Base-by-base conservation (phyloP, 2,888 invertebrate genomes). In the Ophion costatus region DNA sequence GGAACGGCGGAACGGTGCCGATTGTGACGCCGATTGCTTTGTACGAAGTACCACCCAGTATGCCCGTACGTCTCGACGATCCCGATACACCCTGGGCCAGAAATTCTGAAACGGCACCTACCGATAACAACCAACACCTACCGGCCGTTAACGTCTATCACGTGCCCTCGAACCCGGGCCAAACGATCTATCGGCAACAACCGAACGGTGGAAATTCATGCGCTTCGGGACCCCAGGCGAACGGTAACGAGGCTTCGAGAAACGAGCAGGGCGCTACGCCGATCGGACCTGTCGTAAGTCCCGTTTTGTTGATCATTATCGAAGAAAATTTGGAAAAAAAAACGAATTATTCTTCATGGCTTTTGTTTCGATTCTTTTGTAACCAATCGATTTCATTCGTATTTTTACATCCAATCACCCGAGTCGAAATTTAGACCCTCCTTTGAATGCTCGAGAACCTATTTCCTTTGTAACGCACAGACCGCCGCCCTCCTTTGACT, bases 211-310 rank as follows among this genome's bases (percentile, higher is more conserved):
- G 17, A 17, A 51, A 9, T 24, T 10, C 69, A 9, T 69, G 51
- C 14, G 24, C 14, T 9, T 24, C 69, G 1, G 69, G 24, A 29
- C 0, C 6, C 5, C 24, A 14, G 9, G 6, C 29, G n/a, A 10
- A 24, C 6, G 4, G 7, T 3, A 51, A 24, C 69, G 20, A 24
- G 10, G 22, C 45, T n/a, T 14, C 7, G 17, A 69, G 3, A 9
- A 14, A 24, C 7, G 24, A 69, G 10, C 17, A 17, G 9, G 14
- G 14, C 17, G 7, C 17, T 24, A 14, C 10, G 17, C 69, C 69
- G 20, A 45, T 51, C 7, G 69, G 45, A 24, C 51, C 69, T 69
- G 51, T 69, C 24, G 69, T 69, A 51, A 67, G 67, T 67, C 2
- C 1, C 67, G 14, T 67, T 1, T 42, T 38, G 6, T 38, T 38